Base-by-base conservation (phyloP, 2,888 invertebrate genomes). In the Campaea margaritaria region DNA sequence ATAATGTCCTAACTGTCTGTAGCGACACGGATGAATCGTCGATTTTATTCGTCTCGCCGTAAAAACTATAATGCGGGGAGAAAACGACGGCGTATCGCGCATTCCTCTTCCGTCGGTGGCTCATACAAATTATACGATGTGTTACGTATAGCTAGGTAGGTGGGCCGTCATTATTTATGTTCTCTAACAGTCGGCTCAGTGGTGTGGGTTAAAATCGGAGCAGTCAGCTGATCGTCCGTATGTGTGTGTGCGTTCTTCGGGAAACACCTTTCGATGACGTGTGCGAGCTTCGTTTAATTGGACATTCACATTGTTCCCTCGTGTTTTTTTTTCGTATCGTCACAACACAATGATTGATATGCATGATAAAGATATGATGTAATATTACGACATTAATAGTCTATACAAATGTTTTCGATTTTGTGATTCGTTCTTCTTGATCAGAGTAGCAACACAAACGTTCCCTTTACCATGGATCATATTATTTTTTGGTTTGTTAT, bases 211-310 rank as follows among this genome's bases (percentile, higher is more conserved):
- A 90, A 91, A 91, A 92, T 92, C 91, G 87, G 91, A 91, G 91
- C 91, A 91, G 87, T 91, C 91, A 91, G 91, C 91, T 92, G 91
- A 89, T 91, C 86, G 80, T 78, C 72, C 67, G 50, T 53, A n/a
- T n/a, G 45, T 39, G 73, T 85, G 85, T 80, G 85, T 85, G 85
- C 87, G 87, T 87, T 91, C 92, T 91, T 92, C 89, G 92, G 92
- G 92, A 91, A 92, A 92, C 92, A 92, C 92, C 92, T 91, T 91
- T 87, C 86, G 91, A 91, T 92, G 91, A 92, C 91, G 92, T 89
- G 87, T 86, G 79, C 86, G 86, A 86, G 89, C 86, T 89, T 82
- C 86, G 87, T 88, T 90, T 91, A 92, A 92, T 91, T 92, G 90
- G 91, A 89, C 87, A 87, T 87, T 88, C 88, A 85, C 89, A 91